Percentiles rank a stretch among this genome's conserved stretches.
Conservation (phyloP, 2,797 vertebrate genomes). For the Cyprinodon diabolis region DNA sequence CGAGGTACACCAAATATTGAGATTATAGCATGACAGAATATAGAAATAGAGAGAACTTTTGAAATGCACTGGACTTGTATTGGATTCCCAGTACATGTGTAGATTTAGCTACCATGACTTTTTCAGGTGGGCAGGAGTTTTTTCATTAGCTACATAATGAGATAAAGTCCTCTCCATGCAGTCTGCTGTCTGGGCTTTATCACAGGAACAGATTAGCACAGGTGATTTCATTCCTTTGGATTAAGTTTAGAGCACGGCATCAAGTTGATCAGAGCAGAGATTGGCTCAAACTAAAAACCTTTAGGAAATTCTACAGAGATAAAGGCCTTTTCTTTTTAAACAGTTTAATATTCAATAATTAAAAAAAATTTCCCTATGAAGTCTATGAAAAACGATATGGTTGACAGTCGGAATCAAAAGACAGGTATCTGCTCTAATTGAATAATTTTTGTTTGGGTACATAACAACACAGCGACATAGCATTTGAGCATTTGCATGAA, state of each 20-base stretch:
- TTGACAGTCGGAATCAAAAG: not conserved
- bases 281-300: not conserved
- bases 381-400: not conserved
- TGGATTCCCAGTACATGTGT: constrained; percentile 6
- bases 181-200: constrained; percentile 75
- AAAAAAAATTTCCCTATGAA: not conserved
- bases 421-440: not conserved
- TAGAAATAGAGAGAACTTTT: not conserved
- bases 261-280: constrained; percentile 10
- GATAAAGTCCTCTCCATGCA: constrained; percentile 72
- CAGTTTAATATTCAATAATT: too few relatives aligned
- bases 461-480: not conserved
- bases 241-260: constrained; percentile 30
- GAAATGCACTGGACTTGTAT: not conserved
- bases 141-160: constrained; percentile 64
- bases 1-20: not conserved
- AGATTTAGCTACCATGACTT: constrained; percentile 21
- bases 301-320: not conserved
- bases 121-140: constrained; percentile 37
- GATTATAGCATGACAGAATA: not conserved
- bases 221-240: constrained; percentile 66
- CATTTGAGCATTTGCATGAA: not conserved
- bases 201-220: constrained; percentile 70
- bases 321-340: not conserved
- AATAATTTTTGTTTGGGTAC: not conserved